A percentile compares a stretch with the other conserved stretches of the same genome.
Conservation (phyloP, 2,888 invertebrate genomes). For the Sinhomidia bicolor region DNA sequence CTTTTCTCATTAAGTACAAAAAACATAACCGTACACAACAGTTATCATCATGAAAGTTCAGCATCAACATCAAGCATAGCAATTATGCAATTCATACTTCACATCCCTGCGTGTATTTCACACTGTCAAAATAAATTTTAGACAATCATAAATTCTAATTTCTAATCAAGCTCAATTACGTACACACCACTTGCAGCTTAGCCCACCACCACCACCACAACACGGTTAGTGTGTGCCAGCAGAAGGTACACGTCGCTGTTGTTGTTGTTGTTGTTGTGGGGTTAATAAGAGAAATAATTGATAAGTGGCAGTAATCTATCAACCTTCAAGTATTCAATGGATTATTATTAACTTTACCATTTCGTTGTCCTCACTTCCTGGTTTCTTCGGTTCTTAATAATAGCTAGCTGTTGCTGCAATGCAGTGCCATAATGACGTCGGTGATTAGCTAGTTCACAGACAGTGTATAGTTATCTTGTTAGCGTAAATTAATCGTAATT, state of each 20-base stretch:
- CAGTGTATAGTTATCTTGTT: background rate
- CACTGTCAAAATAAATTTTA: conserved; percentile 24
- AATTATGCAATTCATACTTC: too few species aligned
- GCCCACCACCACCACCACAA: too few species aligned
- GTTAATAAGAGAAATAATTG: background rate
- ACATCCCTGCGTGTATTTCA: too few species aligned
- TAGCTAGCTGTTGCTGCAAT: background rate
- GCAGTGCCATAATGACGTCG: background rate
- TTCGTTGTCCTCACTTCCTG: background rate
- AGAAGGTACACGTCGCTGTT: too few species aligned
- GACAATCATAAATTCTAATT: conserved; percentile 48
- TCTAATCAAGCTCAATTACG: conserved; percentile 35
- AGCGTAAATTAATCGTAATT: background rate
- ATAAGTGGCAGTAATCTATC: background rate
- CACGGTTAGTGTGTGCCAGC: too few species aligned
- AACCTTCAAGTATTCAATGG: too few species aligned
- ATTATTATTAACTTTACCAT: background rate
- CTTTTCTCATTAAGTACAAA: too few species aligned
- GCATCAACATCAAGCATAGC: too few species aligned
- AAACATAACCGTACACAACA: too few species aligned
- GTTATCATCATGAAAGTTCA: too few species aligned
- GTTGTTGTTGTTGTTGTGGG: too few species aligned
- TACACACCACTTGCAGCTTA: too few species aligned
- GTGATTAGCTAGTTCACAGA: background rate
- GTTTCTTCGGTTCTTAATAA: background rate